These are phyloP conservation scores for Umimayanthus chanpuru DNA, from an alignment of 92 coral and sea anemone species.

Conservation along the genomic window DNA sequence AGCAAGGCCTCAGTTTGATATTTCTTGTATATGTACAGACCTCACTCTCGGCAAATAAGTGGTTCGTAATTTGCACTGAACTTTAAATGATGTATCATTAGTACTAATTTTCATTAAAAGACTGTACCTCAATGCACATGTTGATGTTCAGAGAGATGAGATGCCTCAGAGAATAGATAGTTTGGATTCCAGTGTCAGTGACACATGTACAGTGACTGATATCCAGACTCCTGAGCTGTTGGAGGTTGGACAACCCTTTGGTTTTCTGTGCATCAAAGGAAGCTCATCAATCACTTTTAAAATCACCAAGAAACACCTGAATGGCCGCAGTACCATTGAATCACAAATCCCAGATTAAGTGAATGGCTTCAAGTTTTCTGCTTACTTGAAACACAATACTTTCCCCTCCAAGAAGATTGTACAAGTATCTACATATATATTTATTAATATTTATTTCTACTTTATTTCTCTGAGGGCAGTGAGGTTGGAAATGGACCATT, in stretches of 20 bases:
- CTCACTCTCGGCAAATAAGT: too few species aligned
- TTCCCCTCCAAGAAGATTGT: neutral
- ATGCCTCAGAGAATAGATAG: constrained; percentile 58
- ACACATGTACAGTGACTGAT: constrained; percentile 83
- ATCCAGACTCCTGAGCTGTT: constrained; percentile 65
- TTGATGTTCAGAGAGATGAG: constrained; percentile 73
- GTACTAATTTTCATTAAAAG: neutral
- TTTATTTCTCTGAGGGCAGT: too few species aligned
- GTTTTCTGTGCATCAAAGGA: neutral
- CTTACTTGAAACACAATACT: neutral
- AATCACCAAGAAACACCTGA: neutral
- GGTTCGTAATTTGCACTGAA: neutral
- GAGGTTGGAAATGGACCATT: too few species aligned
- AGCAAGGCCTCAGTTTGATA: too few species aligned
- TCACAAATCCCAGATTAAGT: too few species aligned
- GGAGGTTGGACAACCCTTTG: constrained; percentile 57
- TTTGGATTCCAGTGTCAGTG: constrained; percentile 73
- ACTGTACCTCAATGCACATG: constrained; percentile 83
- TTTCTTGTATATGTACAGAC: too few species aligned
- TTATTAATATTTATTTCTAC: too few species aligned
- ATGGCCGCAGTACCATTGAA: neutral
- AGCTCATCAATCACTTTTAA: neutral
- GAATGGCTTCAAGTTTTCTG: neutral
- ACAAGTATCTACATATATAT: too few species aligned
- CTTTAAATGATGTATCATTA: neutral